phyloP scores from a whole-genome alignment of 2,888 invertebrate species.

The Gandaritis pyraliata region DNA sequence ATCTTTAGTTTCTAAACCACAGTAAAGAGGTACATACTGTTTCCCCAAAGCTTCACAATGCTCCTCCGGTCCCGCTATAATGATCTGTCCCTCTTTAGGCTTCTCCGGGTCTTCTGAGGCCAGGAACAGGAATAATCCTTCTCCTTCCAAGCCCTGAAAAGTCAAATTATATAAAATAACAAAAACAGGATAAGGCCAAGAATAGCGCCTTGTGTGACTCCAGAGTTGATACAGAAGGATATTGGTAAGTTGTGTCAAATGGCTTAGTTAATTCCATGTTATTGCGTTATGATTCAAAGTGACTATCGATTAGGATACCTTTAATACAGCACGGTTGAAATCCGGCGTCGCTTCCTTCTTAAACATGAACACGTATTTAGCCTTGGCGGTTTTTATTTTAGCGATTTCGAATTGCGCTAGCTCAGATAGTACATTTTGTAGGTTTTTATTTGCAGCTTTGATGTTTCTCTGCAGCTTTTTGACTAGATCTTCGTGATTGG shows the following conservation, averaged over 20 bases:
- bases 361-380: constrained; percentile 84
- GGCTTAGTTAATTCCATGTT: too few species aligned
- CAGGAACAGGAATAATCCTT: constrained; percentile 86
- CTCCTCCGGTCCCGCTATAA: constrained; percentile 83
- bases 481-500: constrained; percentile 88
- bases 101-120: constrained; percentile 89
- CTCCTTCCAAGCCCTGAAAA: constrained; percentile 79
- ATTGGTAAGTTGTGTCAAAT: background rate
- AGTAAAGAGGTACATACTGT: constrained; percentile 76
- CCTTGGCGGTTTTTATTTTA: constrained; percentile 77
- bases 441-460: constrained; percentile 86
- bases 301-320: constrained; percentile 45
- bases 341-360: constrained; percentile 91
- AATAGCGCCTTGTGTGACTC: background rate
- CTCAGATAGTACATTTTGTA: constrained; percentile 87
- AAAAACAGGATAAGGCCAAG: background rate
- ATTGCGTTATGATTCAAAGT: too few species aligned
- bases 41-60: constrained; percentile 82
- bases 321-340: constrained; percentile 88
- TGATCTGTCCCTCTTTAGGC: constrained; percentile 81
- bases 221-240: background rate
- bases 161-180: background rate
- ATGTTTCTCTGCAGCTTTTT: constrained; percentile 89
- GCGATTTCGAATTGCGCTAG: constrained; percentile 88
- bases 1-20: too few species aligned